Evolutionary conservation across 2,797 vertebrate species (phyloP).

Genomic region (Sebastes diploproa): DNA sequence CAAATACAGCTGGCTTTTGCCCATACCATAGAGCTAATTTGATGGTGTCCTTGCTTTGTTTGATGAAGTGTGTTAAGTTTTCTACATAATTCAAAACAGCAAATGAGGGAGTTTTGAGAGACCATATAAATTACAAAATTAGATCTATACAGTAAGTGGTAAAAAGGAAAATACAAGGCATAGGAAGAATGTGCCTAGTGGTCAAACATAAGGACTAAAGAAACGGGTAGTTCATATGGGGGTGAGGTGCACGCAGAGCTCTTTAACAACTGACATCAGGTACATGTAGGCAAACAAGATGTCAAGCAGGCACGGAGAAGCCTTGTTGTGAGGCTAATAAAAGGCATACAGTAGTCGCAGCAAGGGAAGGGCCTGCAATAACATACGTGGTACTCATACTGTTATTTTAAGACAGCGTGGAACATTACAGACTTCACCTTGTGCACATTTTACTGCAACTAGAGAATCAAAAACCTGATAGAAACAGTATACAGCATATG

Average conservation of each 20-base stretch:
- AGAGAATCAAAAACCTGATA: neutral
- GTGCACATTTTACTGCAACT: neutral
- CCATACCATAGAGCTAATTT: neutral
- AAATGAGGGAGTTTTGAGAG: neutral
- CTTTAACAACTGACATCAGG: conserved; percentile 10
- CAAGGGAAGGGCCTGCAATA: neutral
- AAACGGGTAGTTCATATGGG: neutral
- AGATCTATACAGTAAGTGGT: neutral
- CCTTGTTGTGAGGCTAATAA: conserved; percentile 9
- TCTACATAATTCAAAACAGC: neutral
- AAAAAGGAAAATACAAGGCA: neutral
- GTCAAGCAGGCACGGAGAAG: conserved; percentile 6
- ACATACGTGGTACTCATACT: neutral
- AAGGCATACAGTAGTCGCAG: conserved; percentile 1
- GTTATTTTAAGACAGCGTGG: neutral
- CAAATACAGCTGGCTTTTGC: conserved; percentile 46
- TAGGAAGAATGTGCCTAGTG: neutral
- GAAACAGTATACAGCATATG: neutral
- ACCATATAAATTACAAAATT: neutral
- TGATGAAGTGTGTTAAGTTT: neutral
- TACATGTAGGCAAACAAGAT: conserved; percentile 31
- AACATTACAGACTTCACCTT: neutral
- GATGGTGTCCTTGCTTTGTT: neutral
- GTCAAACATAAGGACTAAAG: conserved; percentile 7
- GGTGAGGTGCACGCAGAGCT: neutral